Evolutionary conservation across 2,888 invertebrate species (phyloP).

Genomic region (Rhagonycha fulva): DNA sequence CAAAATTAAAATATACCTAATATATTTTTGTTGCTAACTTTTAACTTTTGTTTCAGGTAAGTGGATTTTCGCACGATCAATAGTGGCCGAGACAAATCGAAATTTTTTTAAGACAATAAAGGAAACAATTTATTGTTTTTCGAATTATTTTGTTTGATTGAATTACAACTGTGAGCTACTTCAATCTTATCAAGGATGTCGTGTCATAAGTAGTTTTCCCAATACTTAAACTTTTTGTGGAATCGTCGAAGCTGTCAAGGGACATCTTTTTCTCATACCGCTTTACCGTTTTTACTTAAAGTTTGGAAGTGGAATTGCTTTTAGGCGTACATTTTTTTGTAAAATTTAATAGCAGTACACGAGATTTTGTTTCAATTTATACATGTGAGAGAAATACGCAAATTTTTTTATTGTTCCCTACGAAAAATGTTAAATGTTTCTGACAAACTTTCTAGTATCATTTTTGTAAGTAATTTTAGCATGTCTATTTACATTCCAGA

Average conservation of each 20-base stretch:
- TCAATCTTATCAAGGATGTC: neutral
- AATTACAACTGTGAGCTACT: neutral
- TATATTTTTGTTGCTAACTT: neutral
- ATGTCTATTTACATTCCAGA: slow-evolving; percentile 19
- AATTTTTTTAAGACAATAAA: neutral
- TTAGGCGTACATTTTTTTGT: slow-evolving; percentile 8
- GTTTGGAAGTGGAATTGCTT: slow-evolving; percentile 21
- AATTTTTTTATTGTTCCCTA: neutral
- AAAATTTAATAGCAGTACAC: neutral
- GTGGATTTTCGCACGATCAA: neutral
- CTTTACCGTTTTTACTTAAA: slow-evolving; percentile 15
- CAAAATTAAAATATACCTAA: neutral
- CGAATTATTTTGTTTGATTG: neutral
- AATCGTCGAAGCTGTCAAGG: slow-evolving; percentile 11
- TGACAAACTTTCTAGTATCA: neutral
- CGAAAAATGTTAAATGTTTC: neutral
- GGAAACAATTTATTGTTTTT: neutral
- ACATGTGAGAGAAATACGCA: neutral
- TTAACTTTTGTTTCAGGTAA: neutral
- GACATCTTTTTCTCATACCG: slow-evolving; percentile 13
- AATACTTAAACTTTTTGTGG: slow-evolving; percentile 11
- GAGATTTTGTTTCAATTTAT: slow-evolving; percentile 12
- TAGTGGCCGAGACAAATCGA: neutral
- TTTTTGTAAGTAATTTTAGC: neutral
- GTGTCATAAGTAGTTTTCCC: slow-evolving; percentile 7